These are phyloP conservation scores for Lepetodrilus schrolli DNA, from an alignment of 2,888 invertebrate species.

Conservation along the genomic window DNA sequence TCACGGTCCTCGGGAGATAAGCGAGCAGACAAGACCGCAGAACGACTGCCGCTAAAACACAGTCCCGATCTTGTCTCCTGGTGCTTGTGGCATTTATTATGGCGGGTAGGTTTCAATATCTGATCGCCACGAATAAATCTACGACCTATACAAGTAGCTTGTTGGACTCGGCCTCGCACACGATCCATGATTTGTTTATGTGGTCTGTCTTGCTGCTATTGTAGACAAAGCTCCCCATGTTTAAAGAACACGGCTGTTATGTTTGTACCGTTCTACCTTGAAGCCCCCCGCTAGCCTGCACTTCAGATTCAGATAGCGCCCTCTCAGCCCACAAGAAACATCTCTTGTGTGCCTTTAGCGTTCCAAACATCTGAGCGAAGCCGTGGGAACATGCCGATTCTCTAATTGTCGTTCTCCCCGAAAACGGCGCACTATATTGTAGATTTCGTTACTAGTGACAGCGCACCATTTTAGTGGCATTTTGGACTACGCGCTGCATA, in stretches of 20 bases:
- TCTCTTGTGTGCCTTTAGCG: constrained; percentile 11
- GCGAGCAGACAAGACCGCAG: not conserved
- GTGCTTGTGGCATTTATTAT: constrained; percentile 11
- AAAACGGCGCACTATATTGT: not conserved
- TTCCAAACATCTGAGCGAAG: not conserved
- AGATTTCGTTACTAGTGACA: not conserved
- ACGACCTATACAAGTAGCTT: not conserved
- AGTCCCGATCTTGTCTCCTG: not conserved
- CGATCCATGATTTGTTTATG: constrained; percentile 10
- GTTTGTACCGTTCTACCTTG: not conserved
- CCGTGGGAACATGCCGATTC: constrained; percentile 11
- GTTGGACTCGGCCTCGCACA: constrained; percentile 4
- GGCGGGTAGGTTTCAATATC: constrained; percentile 4
- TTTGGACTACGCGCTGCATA: too few species aligned
- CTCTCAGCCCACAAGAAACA: not conserved
- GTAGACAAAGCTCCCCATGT: constrained; percentile 11
- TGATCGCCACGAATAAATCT: constrained; percentile 8
- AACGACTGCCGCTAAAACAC: not conserved
- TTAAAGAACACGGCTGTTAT: not conserved
- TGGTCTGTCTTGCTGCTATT: not conserved
- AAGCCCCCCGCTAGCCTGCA: not conserved
- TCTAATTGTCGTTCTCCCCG: constrained; percentile 5
- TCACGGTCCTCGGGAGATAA: not conserved
- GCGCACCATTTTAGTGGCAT: not conserved
- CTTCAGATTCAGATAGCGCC: not conserved